These are phyloP conservation scores for Drosophila neocordata DNA, from an alignment of 1,140 invertebrate genomes.

Conservation along the genomic window DNA sequence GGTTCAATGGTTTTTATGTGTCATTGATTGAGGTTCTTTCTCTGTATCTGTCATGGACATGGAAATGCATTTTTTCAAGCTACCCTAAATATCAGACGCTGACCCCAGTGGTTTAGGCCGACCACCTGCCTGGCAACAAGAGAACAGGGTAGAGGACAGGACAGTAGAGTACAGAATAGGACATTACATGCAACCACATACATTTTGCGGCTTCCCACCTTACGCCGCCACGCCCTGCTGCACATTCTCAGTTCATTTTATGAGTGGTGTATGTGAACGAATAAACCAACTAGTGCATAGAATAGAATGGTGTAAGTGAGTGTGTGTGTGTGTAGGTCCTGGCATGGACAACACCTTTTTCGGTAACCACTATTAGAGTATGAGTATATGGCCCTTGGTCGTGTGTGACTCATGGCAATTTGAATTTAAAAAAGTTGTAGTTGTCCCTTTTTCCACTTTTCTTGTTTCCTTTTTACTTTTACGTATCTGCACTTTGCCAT, in stretches of 20 bases:
- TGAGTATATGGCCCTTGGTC: conserved; percentile 25
- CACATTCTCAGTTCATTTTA: conserved; percentile 67
- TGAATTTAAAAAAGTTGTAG: conserved; percentile 39
- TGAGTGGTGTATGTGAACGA: conserved; percentile 28
- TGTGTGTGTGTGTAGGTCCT: conserved; percentile 43
- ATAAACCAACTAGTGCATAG: not conserved
- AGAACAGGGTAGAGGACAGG: not conserved
- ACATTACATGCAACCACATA: conserved; percentile 59
- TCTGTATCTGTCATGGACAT: conserved; percentile 32
- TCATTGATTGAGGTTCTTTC: conserved; percentile 48
- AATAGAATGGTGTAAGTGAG: conserved; percentile 2
- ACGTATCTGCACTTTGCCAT: conserved; percentile 46
- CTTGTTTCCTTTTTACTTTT: conserved; percentile 21
- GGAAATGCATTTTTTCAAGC: conserved; percentile 67
- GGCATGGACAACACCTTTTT: conserved; percentile 64
- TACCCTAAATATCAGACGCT: conserved; percentile 64
- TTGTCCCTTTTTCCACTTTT: conserved; percentile 23
- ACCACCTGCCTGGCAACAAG: conserved; percentile 50
- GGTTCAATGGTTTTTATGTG: conserved; percentile 38
- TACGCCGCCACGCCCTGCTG: conserved; percentile 58
- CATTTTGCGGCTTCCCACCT: conserved; percentile 69
- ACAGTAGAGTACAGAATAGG: conserved; percentile 25
- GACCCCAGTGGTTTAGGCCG: conserved; percentile 42
- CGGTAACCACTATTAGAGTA: conserved; percentile 42
- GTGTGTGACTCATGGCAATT: conserved; percentile 63